These are phyloP conservation scores for Myotis myotis DNA, from an alignment of 2,797 vertebrate genomes.

Conservation along the genomic window DNA sequence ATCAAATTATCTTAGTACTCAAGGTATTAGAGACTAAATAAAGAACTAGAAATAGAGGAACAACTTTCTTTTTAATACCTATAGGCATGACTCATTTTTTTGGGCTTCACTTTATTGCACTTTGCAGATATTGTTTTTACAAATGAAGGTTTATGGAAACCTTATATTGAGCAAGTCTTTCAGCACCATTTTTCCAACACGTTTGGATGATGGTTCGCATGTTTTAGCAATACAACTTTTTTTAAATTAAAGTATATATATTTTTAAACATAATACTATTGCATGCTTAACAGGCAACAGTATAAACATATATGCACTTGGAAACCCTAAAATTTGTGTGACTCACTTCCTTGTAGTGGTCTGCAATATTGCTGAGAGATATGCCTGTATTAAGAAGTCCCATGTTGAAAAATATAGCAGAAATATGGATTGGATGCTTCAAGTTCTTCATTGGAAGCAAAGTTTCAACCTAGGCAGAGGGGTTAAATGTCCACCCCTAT, in stretches of 20 bases:
- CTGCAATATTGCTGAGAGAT: not conserved
- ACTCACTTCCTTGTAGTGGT: not conserved
- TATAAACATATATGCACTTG: not conserved
- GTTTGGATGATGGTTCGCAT: not conserved
- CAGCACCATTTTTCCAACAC: not conserved
- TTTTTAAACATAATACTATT: not conserved
- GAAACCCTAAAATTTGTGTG: not conserved
- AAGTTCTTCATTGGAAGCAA: conserved; percentile 1
- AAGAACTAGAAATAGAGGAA: conserved; percentile 4
- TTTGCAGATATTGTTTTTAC: not conserved
- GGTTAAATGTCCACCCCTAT: not conserved
- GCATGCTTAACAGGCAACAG: not conserved
- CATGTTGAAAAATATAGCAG: conserved; percentile 14
- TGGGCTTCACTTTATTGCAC: not conserved
- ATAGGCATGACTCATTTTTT: not conserved
- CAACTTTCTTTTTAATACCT: conserved; percentile 26
- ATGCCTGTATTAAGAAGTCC: not conserved
- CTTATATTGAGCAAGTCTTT: not conserved
- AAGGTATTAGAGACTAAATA: not conserved
- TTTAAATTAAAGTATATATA: not conserved
- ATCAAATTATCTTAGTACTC: not conserved
- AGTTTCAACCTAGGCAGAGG: not conserved
- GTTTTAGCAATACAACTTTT: not conserved
- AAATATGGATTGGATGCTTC: not conserved
- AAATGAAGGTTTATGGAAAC: not conserved